phyloP scores from a whole-genome alignment of 2,113 vertebrate species.

The Pungitius pungitius region DNA sequence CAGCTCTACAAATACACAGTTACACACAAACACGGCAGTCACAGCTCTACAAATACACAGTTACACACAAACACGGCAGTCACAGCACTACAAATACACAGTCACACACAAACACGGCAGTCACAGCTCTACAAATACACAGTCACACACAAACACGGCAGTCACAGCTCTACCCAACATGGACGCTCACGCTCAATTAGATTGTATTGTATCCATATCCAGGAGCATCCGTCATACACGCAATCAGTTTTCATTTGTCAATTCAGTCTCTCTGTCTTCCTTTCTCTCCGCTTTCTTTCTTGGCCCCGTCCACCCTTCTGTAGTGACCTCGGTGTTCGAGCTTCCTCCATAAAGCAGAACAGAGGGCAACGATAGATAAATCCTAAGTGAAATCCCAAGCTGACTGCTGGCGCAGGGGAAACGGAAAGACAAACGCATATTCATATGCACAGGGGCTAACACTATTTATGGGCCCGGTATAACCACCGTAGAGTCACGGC shows the following conservation, averaged over 20 bases:
- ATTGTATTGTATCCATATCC: constrained; percentile 19
- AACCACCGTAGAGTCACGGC: not conserved
- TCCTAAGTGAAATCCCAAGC: constrained; percentile 38
- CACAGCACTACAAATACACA: too few relatives aligned
- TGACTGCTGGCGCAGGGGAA: constrained; percentile 31
- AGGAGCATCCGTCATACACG: constrained; percentile 51
- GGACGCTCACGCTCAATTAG: constrained; percentile 31
- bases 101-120: too few relatives aligned
- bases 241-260: constrained; percentile 44
- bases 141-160: constrained; percentile 8
- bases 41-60: constrained; percentile 21
- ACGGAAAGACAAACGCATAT: constrained; percentile 60
- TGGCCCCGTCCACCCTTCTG: constrained; percentile 5
- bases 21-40: constrained; percentile 20
- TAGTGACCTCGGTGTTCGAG: constrained; percentile 60
- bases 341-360: constrained; percentile 50
- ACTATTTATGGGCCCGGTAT: constrained; percentile 47
- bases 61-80: too few relatives aligned
- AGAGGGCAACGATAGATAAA: constrained; percentile 60
- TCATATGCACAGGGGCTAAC: constrained; percentile 51
- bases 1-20: too few relatives aligned
- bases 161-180: constrained; percentile 27
- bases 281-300: not conserved
- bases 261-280: not conserved
- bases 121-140: too few relatives aligned